These are phyloP conservation scores for Eleginops maclovinus DNA, from an alignment of 2,113 vertebrate genomes.

Conservation along the genomic window DNA sequence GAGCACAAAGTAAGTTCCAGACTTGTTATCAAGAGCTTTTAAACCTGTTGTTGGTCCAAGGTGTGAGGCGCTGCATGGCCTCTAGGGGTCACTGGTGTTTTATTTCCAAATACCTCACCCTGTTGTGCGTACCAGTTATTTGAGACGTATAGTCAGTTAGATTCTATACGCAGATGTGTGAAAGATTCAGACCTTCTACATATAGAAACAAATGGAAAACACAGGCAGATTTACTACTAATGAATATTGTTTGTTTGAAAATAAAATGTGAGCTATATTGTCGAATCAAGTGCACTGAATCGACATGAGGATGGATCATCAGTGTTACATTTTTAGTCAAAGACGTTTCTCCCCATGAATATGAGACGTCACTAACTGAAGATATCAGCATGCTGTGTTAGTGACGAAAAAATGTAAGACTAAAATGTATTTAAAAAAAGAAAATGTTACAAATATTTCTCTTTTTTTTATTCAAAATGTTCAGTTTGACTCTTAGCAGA, in stretches of 20 bases:
- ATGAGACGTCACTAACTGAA: too few relatives aligned
- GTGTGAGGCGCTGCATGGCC: not conserved
- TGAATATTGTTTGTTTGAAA: not conserved
- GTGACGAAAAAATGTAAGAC: too few relatives aligned
- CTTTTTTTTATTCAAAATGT: too few relatives aligned
- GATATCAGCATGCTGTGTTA: too few relatives aligned
- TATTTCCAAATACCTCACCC: not conserved
- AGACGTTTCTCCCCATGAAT: too few relatives aligned
- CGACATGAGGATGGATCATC: too few relatives aligned
- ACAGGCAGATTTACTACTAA: not conserved
- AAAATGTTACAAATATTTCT: too few relatives aligned
- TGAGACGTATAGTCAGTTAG: not conserved
- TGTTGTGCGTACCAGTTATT: not conserved
- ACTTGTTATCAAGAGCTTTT: not conserved
- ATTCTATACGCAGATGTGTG: not conserved
- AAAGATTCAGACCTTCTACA: not conserved
- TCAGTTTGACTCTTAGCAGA: too few relatives aligned
- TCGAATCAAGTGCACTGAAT: not conserved
- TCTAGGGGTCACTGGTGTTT: conserved; percentile 14
- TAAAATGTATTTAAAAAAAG: too few relatives aligned
- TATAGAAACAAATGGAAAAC: not conserved
- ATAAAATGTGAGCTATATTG: not conserved
- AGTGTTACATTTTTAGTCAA: too few relatives aligned
- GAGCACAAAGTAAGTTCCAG: conserved; percentile 79
- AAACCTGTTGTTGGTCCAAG: not conserved